Base-by-base conservation (phyloP, 2,113 vertebrate species). In the Ictidomys tridecemlineatus region DNA sequence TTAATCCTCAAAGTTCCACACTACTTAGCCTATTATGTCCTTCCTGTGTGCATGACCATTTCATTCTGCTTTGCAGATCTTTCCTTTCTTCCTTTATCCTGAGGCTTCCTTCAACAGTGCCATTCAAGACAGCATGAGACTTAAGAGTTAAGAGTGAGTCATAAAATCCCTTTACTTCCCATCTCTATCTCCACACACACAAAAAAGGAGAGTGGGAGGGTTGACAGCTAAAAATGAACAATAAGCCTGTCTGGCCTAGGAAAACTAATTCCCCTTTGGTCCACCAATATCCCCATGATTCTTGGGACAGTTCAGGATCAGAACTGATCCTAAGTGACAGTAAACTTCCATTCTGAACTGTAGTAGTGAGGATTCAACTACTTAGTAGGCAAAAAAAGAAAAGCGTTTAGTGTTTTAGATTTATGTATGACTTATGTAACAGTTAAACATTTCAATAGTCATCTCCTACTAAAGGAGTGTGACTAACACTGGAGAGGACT, bases 81-180 rank as follows among this genome's bases (percentile, higher is more conserved):
- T 96, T 93, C 82, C 56, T 95, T 96, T 93, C 82, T 93, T 91
- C 72, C 28, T 34, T 94, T 94, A 94, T 91, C 76, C 67, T 74
- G 53, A 97, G 69, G 91, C 48, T 96, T 92, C 70, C 32, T 96
- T 93, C 83, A 93, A 76, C n/a, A 86, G 69, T 93, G 65, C 84
- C 63, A 67, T 8, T 95, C 85, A 78, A 65, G 48, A 95, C 56
- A 96, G 53, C 70, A 42, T 65, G 91, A 86, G 69, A 85, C 63
- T 96, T 76, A 74, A 78, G 30, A 95, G 91, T 89, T 74, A 78
- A 63, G 8, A 93, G 34, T 69, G 61, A 77, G 45, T 79, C 76
- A 85, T 79, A 89, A 95, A 90, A 89, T 69, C 63, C 37, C 61
- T 89, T 96, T 77, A 84, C n/a, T 93, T 48, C 67, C n/a, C 61